These are phyloP conservation scores for Serripes groenlandicus DNA, from an alignment of 2,888 invertebrate genomes.

Conservation along the genomic window DNA sequence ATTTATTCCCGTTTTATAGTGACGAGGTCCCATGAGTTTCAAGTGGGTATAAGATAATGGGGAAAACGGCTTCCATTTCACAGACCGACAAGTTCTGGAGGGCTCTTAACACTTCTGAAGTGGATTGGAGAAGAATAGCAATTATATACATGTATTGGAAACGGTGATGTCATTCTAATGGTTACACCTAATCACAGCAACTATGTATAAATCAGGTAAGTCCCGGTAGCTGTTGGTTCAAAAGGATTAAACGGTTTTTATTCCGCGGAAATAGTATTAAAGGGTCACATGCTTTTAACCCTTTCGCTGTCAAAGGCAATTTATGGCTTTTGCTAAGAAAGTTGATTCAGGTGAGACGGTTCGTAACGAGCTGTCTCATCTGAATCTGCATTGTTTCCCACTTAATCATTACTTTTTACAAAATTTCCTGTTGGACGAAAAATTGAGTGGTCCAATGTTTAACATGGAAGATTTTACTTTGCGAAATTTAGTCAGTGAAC, in stretches of 20 bases:
- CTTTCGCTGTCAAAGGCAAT: not conserved
- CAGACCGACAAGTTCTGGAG: not conserved
- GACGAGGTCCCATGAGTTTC: too few relatives aligned
- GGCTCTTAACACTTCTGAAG: not conserved
- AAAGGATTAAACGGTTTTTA: too few relatives aligned
- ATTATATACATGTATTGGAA: not conserved
- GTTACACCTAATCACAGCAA: too few relatives aligned
- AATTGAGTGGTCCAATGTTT: too few relatives aligned
- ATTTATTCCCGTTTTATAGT: too few relatives aligned
- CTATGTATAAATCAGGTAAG: too few relatives aligned
- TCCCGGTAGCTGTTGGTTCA: too few relatives aligned
- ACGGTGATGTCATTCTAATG: not conserved
- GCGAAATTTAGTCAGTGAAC: too few relatives aligned
- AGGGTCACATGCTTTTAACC: not conserved
- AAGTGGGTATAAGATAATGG: not conserved
- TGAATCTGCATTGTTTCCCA: not conserved
- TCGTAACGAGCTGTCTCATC: not conserved
- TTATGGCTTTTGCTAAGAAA: not conserved
- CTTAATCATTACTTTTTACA: too few relatives aligned
- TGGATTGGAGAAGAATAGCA: not conserved
- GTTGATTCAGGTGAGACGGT: not conserved
- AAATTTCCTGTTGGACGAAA: too few relatives aligned
- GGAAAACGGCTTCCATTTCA: not conserved
- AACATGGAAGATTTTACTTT: too few relatives aligned
- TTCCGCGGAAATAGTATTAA: too few relatives aligned